Evolutionary conservation across 2,113 vertebrate species (phyloP).

Genomic region (Castor canadensis): DNA sequence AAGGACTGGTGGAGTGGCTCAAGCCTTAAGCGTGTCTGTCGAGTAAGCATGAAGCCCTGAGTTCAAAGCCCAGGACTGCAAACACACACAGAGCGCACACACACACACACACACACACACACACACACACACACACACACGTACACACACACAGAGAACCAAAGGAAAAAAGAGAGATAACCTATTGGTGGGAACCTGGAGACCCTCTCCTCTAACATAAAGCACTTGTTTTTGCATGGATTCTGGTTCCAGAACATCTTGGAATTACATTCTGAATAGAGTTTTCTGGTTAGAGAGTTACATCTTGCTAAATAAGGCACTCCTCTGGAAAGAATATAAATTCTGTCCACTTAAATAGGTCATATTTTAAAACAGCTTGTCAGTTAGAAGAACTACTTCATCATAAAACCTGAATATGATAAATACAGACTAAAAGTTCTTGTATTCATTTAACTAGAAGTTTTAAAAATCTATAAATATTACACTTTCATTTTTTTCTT

Average conservation of each 20-base stretch:
- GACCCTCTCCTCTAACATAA: too few relatives aligned
- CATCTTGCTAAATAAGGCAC: neutral
- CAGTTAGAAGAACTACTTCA: neutral
- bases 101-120: too few relatives aligned
- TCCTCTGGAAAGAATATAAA: neutral
- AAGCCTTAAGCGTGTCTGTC: too few relatives aligned
- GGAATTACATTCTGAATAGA: neutral
- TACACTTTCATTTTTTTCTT: neutral
- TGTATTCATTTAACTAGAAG: neutral
- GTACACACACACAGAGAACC: too few relatives aligned
- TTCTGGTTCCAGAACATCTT: neutral
- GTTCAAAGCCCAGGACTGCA: too few relatives aligned
- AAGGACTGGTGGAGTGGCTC: too few relatives aligned
- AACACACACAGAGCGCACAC: too few relatives aligned
- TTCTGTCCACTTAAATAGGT: constrained; percentile 22
- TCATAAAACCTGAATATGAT: neutral
- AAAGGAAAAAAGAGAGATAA: too few relatives aligned
- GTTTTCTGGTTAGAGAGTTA: neutral
- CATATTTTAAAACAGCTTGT: neutral
- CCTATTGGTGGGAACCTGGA: neutral
- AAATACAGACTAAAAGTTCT: neutral
- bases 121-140: too few relatives aligned
- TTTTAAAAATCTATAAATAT: neutral
- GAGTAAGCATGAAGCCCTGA: too few relatives aligned
- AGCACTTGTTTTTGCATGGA: too few relatives aligned